A percentile compares a stretch with the other conserved stretches of the same genome.
phyloP scores from a whole-genome alignment of 2,113 vertebrate species.

The Rhynchomys soricoides region DNA sequence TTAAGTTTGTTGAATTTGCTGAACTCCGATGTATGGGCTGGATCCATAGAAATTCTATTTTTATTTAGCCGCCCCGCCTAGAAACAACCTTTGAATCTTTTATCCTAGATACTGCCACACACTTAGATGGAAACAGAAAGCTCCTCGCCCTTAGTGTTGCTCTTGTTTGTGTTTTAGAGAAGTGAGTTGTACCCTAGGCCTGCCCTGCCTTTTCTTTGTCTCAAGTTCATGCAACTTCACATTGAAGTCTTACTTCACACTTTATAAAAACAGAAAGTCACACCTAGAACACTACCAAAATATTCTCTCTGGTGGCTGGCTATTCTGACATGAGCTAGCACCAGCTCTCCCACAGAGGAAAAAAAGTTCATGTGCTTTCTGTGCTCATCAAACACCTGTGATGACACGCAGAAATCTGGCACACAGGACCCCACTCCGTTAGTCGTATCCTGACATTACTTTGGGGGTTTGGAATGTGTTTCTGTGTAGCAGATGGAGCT shows the following conservation, averaged over 20 bases:
- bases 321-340: background rate
- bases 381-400: conserved; percentile 19
- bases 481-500: conserved; percentile 89
- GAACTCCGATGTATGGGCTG: conserved; percentile 40
- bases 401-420: conserved; percentile 78
- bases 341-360: conserved; percentile 35
- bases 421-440: conserved; percentile 53
- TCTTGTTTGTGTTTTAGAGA: background rate
- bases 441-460: conserved; percentile 77
- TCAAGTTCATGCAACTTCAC: conserved; percentile 15
- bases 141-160: background rate
- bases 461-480: conserved; percentile 83
- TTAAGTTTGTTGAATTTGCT: conserved; percentile 53
- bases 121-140: background rate
- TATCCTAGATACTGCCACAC: background rate
- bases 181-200: background rate
- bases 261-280: conserved; percentile 2
- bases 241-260: conserved; percentile 31
- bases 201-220: background rate
- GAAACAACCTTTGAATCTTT: conserved; percentile 52
- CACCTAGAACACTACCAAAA: background rate
- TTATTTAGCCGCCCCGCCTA: conserved; percentile 57
- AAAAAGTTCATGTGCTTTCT: conserved; percentile 40
- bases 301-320: background rate
- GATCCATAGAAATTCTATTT: conserved; percentile 61